Conservation (phyloP, 2,113 vertebrate species). For the Dipodomys stephensi region DNA sequence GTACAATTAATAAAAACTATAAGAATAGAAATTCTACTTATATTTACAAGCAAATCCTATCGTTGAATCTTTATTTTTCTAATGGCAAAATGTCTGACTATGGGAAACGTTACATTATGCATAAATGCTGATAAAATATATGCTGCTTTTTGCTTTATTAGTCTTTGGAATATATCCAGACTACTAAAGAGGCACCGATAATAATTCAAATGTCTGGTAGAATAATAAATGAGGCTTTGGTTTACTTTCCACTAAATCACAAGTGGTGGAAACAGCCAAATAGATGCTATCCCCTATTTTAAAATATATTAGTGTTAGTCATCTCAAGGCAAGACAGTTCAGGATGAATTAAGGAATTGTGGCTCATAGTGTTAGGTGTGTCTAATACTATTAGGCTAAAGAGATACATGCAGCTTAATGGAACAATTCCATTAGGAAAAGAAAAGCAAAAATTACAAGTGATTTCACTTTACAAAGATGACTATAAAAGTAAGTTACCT, state of each 20-base stretch:
- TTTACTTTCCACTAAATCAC: conserved; percentile 45
- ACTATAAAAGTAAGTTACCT: conserved; percentile 71
- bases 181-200: conserved; percentile 8
- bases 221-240: conserved; percentile 25
- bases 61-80: conserved; percentile 12
- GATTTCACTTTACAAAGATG: conserved; percentile 68
- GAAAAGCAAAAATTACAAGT: conserved; percentile 17
- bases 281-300: conserved; percentile 34
- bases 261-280: conserved; percentile 37
- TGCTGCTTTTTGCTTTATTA: background rate
- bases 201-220: conserved; percentile 44
- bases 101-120: conserved; percentile 1
- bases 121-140: conserved; percentile 25
- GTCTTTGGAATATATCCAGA: conserved; percentile 50
- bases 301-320: conserved; percentile 51
- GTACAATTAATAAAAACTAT: too few relatives aligned
- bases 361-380: conserved; percentile 52
- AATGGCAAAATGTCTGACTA: background rate
- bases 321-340: conserved; percentile 58
- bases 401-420: conserved; percentile 38
- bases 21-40: background rate
- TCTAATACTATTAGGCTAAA: conserved; percentile 52
- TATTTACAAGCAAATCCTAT: background rate
- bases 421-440: conserved; percentile 25
- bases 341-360: conserved; percentile 65